These are phyloP conservation scores for Ips nitidus DNA, from an alignment of 1,140 invertebrate genomes.

Conservation along the genomic window DNA sequence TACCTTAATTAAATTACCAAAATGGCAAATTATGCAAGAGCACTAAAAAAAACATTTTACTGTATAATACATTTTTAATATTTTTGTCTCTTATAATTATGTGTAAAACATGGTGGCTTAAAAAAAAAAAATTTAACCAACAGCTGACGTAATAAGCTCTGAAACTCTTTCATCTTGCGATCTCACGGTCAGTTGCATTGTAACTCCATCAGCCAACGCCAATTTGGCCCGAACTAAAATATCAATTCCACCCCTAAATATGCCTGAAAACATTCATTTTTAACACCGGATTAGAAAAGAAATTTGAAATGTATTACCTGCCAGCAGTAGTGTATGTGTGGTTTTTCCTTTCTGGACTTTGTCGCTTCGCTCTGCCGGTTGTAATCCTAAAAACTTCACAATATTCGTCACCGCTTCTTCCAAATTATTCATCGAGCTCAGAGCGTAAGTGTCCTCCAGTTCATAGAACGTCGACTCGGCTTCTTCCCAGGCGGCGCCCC, in stretches of 20 bases:
- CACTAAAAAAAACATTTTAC: too few species aligned
- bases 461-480: constrained; percentile 65
- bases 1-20: too few species aligned
- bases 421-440: constrained; percentile 77
- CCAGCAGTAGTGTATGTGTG: constrained; percentile 77
- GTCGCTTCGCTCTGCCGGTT: constrained; percentile 83
- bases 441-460: constrained; percentile 86
- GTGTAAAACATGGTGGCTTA: too few species aligned
- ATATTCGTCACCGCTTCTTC: constrained; percentile 89
- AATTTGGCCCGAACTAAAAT: constrained; percentile 85
- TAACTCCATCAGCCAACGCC: constrained; percentile 74
- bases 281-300: not conserved
- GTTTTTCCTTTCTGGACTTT: constrained; percentile 82
- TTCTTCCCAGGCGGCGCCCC: constrained; percentile 74
- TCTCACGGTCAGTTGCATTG: constrained; percentile 69
- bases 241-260: constrained; percentile 87
- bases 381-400: constrained; percentile 84
- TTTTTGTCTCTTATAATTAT: too few species aligned
- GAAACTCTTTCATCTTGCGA: constrained; percentile 70
- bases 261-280: constrained; percentile 57
- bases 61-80: too few species aligned
- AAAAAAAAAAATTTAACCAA: constrained; percentile 63
- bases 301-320: constrained; percentile 56
- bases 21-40: too few species aligned
- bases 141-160: constrained; percentile 82